A percentile compares a stretch with the other conserved stretches of the same genome.
Conservation (phyloP, 2,888 invertebrate species). For the Mythimna pallens region DNA sequence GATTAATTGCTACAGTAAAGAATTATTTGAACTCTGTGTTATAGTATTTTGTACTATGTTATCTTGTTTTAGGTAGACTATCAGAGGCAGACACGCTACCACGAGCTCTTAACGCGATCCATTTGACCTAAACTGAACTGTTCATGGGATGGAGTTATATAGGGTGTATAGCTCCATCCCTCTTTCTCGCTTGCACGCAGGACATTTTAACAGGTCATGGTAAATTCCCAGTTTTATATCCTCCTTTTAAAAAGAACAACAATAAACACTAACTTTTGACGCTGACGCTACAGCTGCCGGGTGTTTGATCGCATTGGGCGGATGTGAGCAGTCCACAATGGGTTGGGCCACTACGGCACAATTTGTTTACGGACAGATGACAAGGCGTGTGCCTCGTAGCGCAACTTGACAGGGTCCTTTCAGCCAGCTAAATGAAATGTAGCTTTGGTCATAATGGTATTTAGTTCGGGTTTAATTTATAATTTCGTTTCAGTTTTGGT, state of each 20-base stretch:
- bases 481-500: constrained; percentile 12
- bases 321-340: constrained; percentile 50
- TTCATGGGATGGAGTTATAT: too few relatives aligned
- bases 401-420: constrained; percentile 55
- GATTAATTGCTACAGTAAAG: neutral
- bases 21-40: neutral
- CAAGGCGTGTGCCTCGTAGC: constrained; percentile 45
- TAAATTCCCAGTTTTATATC: too few relatives aligned
- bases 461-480: constrained; percentile 1
- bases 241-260: neutral
- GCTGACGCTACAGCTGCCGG: constrained; percentile 31
- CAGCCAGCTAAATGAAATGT: constrained; percentile 30
- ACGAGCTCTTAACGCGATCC: too few relatives aligned
- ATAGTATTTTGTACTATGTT: neutral
- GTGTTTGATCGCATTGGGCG: constrained; percentile 49
- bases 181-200: too few relatives aligned
- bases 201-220: too few relatives aligned
- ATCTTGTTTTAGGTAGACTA: too few relatives aligned
- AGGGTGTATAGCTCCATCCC: too few relatives aligned
- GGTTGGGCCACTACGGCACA: constrained; percentile 38
- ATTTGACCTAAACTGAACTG: too few relatives aligned
- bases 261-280: constrained; percentile 6
- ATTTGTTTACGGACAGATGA: constrained; percentile 58
- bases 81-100: too few relatives aligned
- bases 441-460: constrained; percentile 11